Evolutionary conservation across 2,888 invertebrate genomes (phyloP), one percentile per base, ranked within the genome.

Genomic region (Eutolmus rufibarbis): DNA sequence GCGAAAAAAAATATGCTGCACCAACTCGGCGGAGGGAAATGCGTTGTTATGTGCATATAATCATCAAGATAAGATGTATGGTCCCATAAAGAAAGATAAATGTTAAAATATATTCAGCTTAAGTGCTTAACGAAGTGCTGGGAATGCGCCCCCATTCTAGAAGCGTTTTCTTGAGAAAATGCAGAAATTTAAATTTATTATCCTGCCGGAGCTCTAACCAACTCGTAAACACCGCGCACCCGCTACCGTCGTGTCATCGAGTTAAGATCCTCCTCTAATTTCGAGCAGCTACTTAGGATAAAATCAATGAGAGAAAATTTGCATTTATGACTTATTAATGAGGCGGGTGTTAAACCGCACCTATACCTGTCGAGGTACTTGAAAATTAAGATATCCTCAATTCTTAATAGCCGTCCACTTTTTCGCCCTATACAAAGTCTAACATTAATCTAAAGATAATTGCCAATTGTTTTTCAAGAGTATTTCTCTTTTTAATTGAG

Each of bases 41-140:
- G 89, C 89, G 88, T 89, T 88, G 79, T 87, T 88, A 88, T 89
- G 89, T 85, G 88, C 87, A 89, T 88, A 87, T 89, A 89, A 89
- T 89, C 89, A 89, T 89, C 89, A 88, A 88, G 89, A 89, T 89
- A 89, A 89, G 89, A 89, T 89, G 89, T 89, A 89, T 89, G 89
- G 88, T 88, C 88, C 89, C 89, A 89, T 89, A 89, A 89, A 89
- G 89, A 86, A 89, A 89, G 89, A 89, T 89, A 89, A 89, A 89
- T 89, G 89, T 87, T 89, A 89, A 89, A 89, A 89, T 89, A 89
- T 89, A 89, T 89, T 89, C 89, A 87, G 74, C 85, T 74, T 85
- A 74, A 85, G 85, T 51, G n/a, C 74, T 74, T 85, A 85, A 86
- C 87, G 86, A 86, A 85, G 74, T 74, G 51, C 85, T 28, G 74